Conservation (phyloP, 1,140 invertebrate genomes). For the Xylocopa sonorina region DNA sequence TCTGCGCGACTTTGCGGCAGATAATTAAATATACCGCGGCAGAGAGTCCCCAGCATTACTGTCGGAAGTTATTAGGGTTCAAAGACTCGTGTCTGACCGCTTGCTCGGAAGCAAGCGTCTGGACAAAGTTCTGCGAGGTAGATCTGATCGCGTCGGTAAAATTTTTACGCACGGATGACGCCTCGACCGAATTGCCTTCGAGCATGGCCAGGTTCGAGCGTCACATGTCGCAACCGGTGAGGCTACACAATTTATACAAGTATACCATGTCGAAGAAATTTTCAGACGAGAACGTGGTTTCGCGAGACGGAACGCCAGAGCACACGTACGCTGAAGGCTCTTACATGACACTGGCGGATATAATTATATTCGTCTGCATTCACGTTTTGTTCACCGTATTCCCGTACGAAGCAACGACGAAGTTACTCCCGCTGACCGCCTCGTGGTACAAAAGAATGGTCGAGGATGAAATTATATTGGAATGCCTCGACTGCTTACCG, state of each 20-base stretch:
- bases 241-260: conserved; percentile 94
- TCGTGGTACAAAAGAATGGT: conserved; percentile 86
- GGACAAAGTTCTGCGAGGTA: conserved; percentile 96
- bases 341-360: conserved; percentile 91
- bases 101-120: conserved; percentile 92
- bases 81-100: conserved; percentile 89
- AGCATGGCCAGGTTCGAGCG: conserved; percentile 90
- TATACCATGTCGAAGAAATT: conserved; percentile 83
- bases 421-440: conserved; percentile 85
- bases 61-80: conserved; percentile 87
- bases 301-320: conserved; percentile 65
- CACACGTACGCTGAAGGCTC: conserved; percentile 93
- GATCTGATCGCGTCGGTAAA: conserved; percentile 86
- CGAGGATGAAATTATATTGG: conserved; percentile 71
- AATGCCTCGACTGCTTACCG: conserved; percentile 69
- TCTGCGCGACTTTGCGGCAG: conserved; percentile 87
- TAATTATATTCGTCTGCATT: conserved; percentile 90
- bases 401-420: conserved; percentile 78
- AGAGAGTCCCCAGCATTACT: conserved; percentile 70
- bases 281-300: conserved; percentile 59
- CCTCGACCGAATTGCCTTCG: conserved; percentile 80
- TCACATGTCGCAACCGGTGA: conserved; percentile 92
- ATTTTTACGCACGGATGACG: conserved; percentile 52
- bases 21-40: conserved; percentile 81
- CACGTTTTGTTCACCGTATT: conserved; percentile 85